Evolutionary conservation across 2,888 invertebrate species (phyloP).

Genomic region (Megaustenia siamemsis): DNA sequence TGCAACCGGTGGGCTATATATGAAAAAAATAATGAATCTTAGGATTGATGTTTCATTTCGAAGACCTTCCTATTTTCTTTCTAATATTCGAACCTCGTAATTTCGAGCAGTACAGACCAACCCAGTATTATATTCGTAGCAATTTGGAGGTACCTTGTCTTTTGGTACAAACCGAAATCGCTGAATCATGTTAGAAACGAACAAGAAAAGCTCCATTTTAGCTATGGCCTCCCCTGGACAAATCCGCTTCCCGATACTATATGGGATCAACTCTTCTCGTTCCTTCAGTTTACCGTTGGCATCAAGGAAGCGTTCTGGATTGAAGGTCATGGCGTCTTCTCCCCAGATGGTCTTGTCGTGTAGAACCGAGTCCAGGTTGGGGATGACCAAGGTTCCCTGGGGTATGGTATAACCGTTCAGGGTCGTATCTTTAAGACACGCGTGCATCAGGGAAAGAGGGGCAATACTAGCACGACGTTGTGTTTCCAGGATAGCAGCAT

Average conservation of each 20-base stretch:
- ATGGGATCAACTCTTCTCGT: constrained; percentile 57
- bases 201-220: constrained; percentile 43
- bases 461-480: neutral
- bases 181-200: constrained; percentile 34
- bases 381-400: constrained; percentile 51
- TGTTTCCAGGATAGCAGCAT: neutral
- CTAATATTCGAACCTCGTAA: neutral
- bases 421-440: constrained; percentile 60
- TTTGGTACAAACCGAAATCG: constrained; percentile 40
- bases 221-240: constrained; percentile 30
- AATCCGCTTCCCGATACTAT: constrained; percentile 37
- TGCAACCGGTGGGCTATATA: too few species aligned
- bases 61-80: too few species aligned
- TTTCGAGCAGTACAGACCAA: neutral
- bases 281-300: constrained; percentile 52
- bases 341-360: constrained; percentile 62
- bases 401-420: constrained; percentile 72
- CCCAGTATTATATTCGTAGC: constrained; percentile 12
- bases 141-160: constrained; percentile 19
- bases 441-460: constrained; percentile 55
- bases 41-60: too few species aligned
- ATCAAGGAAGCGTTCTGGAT: constrained; percentile 68
- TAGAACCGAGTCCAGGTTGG: constrained; percentile 64
- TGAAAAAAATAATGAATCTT: too few species aligned
- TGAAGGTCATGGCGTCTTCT: constrained; percentile 63